phyloP scores from a whole-genome alignment of 2,888 invertebrate genomes.

The Epirrita christyi region DNA sequence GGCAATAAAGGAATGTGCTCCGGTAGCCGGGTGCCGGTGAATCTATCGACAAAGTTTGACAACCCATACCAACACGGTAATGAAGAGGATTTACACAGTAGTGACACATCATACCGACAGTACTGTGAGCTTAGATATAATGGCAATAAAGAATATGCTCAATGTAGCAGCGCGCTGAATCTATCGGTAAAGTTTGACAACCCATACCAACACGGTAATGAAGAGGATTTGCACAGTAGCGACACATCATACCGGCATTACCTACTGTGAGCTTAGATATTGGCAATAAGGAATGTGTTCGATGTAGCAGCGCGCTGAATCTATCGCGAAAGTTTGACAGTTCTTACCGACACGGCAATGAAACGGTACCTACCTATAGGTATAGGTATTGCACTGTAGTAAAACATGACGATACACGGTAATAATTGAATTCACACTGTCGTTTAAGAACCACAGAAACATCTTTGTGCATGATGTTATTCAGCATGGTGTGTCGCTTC shows the following conservation, averaged over 20 bases:
- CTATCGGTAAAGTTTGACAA: conserved; percentile 54
- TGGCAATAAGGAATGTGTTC: background rate
- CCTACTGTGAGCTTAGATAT: background rate
- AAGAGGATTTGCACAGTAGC: conserved; percentile 8
- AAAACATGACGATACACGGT: conserved; percentile 1
- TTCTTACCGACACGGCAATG: background rate
- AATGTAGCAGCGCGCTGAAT: conserved; percentile 30
- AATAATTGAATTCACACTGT: too few species aligned
- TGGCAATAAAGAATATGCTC: conserved; percentile 36
- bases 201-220: conserved; percentile 1
- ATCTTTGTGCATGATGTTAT: too few species aligned
- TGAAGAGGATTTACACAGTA: background rate
- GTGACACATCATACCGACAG: too few species aligned
- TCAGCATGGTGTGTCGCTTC: too few species aligned
- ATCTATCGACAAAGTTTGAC: conserved; percentile 36
- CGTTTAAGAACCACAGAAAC: too few species aligned
- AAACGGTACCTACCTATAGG: too few species aligned
- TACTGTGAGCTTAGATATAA: conserved; percentile 26
- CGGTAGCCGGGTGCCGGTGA: conserved; percentile 20
- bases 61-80: background rate
- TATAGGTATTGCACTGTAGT: conserved; percentile 32
- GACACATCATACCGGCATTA: background rate
- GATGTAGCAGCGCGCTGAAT: background rate
- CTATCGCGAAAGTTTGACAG: background rate
- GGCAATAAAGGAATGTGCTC: conserved; percentile 35